A percentile compares a stretch with the other conserved stretches of the same genome.
These are phyloP conservation scores for Latrodectus elegans DNA, from an alignment of 2,888 invertebrate genomes.

Conservation along the genomic window DNA sequence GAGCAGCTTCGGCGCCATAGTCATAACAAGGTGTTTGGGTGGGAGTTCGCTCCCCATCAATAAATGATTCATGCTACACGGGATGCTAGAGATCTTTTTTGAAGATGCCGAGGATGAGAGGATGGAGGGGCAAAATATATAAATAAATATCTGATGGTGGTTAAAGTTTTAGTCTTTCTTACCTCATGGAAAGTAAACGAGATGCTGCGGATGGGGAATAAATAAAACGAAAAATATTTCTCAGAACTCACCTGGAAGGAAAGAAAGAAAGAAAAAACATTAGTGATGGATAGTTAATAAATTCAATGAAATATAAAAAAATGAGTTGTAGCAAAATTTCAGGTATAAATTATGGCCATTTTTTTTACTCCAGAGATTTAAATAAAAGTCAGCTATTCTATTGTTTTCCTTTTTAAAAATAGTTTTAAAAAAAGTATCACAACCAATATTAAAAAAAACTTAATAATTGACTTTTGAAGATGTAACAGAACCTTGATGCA, in stretches of 20 bases:
- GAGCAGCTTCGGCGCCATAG: conserved; percentile 61
- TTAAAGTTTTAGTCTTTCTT: conserved; percentile 57
- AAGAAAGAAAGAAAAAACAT: conserved; percentile 27
- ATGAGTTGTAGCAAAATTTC: no score
- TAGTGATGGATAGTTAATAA: conserved; percentile 4
- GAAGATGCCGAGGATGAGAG: conserved; percentile 1
- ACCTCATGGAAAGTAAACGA: conserved; percentile 61
- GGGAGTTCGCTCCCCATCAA: conserved; percentile 59
- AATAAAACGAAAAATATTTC: background rate
- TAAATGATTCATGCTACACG: conserved; percentile 65
- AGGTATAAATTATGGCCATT: no score
- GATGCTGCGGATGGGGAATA: conserved; percentile 9
- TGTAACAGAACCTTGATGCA: no score
- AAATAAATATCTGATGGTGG: conserved; percentile 61
- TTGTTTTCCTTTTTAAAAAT: no score
- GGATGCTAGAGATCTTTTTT: background rate
- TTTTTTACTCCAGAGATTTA: no score
- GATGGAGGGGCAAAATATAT: conserved; percentile 25
- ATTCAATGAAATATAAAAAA: background rate
- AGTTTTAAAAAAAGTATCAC: no score
- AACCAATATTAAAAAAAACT: no score
- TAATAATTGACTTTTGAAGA: no score
- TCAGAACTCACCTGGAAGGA: conserved; percentile 19
- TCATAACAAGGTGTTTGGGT: conserved; percentile 64
- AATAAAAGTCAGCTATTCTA: no score